Evolutionary conservation across 2,888 invertebrate species (phyloP).

Genomic region (Drosophila formosana): DNA sequence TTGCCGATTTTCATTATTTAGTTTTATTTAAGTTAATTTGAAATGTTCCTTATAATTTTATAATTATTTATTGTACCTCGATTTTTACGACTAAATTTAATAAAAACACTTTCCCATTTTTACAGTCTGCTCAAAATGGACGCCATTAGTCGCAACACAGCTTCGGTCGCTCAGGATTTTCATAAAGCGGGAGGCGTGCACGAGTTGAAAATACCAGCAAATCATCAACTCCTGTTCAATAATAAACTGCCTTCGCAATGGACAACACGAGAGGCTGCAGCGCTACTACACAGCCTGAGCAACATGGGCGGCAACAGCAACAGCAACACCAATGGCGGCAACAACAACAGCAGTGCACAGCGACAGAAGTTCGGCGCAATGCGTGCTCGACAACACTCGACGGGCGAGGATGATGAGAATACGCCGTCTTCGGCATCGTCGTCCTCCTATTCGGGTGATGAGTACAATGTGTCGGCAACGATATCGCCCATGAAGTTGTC

Average conservation of each 20-base stretch:
- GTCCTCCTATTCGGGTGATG: conserved; percentile 71
- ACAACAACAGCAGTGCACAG: conserved; percentile 47
- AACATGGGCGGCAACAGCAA: conserved; percentile 64
- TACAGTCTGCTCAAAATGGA: conserved; percentile 85
- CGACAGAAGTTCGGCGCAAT: conserved; percentile 63
- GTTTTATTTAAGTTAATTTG: not conserved
- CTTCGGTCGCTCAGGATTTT: conserved; percentile 87
- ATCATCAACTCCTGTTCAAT: conserved; percentile 85
- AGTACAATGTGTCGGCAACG: conserved; percentile 58
- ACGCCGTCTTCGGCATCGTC: conserved; percentile 82
- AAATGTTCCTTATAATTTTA: not conserved
- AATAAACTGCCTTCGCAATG: conserved; percentile 85
- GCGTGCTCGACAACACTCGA: conserved; percentile 78
- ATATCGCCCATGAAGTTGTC: conserved; percentile 75
- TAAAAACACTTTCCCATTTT: not conserved
- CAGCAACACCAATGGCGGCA: conserved; percentile 41
- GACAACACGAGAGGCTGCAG: conserved; percentile 84
- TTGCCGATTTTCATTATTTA: not conserved
- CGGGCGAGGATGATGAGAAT: conserved; percentile 82
- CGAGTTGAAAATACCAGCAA: conserved; percentile 85
- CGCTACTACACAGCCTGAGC: conserved; percentile 82
- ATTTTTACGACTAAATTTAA: not conserved
- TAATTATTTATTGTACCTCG: not conserved
- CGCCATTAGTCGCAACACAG: conserved; percentile 85
- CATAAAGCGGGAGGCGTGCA: conserved; percentile 88